Percentiles rank a stretch among this genome's conserved stretches.
These are phyloP conservation scores for Cynoglossus semilaevis DNA, from an alignment of 2,113 vertebrate species.

Conservation along the genomic window DNA sequence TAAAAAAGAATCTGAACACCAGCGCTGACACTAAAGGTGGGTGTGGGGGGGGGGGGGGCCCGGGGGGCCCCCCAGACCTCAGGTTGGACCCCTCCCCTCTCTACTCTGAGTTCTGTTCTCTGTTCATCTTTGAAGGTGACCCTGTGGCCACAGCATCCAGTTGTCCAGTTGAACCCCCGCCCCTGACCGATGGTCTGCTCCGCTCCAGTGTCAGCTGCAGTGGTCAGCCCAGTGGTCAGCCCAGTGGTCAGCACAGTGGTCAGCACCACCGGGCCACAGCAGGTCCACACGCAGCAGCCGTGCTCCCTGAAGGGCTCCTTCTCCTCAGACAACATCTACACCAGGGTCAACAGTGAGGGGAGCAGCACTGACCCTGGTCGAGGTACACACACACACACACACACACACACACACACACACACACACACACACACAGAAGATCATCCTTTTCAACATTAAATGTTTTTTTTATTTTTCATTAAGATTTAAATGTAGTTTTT, in stretches of 20 bases:
- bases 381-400: conserved; percentile 59
- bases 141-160: conserved; percentile 69
- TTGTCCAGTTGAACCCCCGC: conserved; percentile 71
- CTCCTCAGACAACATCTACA: conserved; percentile 91
- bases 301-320: conserved; percentile 95
- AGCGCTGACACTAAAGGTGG: conserved; percentile 57
- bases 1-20: conserved; percentile 67
- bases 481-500: no score
- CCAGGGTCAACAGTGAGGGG: conserved; percentile 82
- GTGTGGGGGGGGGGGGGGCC: conserved; percentile 6
- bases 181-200: conserved; percentile 62
- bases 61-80: no score
- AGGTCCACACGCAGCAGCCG: conserved; percentile 93
- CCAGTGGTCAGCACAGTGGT: conserved; percentile 47
- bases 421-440: no score
- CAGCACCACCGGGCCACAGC: conserved; percentile 72
- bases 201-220: conserved; percentile 60
- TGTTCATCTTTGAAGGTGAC: conserved; percentile 62
- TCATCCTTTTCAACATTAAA: no score
- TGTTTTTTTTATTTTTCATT: no score
- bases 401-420: no score
- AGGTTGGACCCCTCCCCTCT: no score
- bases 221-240: conserved; percentile 17
- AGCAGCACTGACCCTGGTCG: conserved; percentile 59
- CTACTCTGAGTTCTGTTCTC: no score